Percentiles rank a stretch among this genome's conserved stretches.
phyloP scores from a whole-genome alignment of 1,140 invertebrate genomes.

The Scylla paramamosain region DNA sequence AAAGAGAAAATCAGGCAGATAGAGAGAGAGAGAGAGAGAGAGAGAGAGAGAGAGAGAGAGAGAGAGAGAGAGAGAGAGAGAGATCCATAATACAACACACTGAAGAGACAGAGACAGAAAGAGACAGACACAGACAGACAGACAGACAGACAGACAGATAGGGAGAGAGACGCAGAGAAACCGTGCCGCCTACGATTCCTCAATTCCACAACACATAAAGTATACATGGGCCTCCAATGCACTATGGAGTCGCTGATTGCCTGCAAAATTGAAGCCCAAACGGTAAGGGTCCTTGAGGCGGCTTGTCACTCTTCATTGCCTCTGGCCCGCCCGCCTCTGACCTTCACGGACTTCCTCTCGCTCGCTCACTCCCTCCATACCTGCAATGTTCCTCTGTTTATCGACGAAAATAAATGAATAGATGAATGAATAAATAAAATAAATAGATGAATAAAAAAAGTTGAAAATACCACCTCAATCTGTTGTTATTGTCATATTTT shows the following conservation, averaged over 20 bases:
- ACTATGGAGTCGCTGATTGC: not conserved
- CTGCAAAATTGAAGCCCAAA: not conserved
- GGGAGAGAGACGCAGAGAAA: no score
- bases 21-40: not conserved
- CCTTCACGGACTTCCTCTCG: not conserved
- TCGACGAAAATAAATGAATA: no score
- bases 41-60: constrained; percentile 1
- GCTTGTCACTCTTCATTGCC: not conserved
- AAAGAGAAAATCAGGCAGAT: not conserved
- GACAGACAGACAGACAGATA: no score
- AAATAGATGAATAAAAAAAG: no score
- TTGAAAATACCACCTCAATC: no score
- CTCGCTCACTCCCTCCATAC: not conserved
- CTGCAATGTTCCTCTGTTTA: no score
- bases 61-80: not conserved
- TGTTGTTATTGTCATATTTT: no score
- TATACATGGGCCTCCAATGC: not conserved
- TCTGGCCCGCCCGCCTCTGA: not conserved
- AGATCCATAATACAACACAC: no score
- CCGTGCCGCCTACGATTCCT: no score
- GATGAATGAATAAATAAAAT: no score
- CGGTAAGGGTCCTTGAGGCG: not conserved
- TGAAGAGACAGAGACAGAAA: no score
- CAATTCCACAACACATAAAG: not conserved
- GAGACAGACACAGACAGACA: no score